A percentile compares a stretch with the other conserved stretches of the same genome.
Evolutionary conservation across 2,797 vertebrate genomes (phyloP).

Genomic region (Gorsachius magnificus): DNA sequence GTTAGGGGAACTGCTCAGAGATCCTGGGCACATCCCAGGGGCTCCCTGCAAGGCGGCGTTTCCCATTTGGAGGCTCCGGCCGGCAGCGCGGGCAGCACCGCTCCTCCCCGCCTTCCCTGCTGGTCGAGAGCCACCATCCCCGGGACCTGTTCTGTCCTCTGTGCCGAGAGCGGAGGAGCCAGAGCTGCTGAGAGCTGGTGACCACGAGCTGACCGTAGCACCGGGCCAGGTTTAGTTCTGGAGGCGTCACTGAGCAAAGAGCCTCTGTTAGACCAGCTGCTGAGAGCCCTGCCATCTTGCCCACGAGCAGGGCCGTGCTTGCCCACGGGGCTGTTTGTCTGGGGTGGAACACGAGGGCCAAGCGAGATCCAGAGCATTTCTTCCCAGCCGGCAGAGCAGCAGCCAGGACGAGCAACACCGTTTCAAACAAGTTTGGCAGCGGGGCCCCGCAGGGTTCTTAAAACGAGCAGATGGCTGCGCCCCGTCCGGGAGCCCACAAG

Average conservation of each 20-base stretch:
- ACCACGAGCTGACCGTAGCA: not conserved
- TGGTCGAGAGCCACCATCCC: fast-evolving
- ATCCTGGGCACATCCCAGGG: not conserved
- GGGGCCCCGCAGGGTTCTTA: not conserved
- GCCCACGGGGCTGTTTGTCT: not conserved
- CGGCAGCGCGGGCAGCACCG: not conserved
- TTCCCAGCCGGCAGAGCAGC: not conserved
- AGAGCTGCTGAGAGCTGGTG: not conserved
- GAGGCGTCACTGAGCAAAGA: not conserved
- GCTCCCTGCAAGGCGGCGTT: fast-evolving
- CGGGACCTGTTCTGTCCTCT: fast-evolving
- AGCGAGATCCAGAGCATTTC: not conserved
- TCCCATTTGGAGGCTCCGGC: not conserved
- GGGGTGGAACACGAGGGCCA: not conserved
- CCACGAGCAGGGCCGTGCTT: not conserved
- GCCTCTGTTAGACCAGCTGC: not conserved
- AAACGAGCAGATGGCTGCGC: not conserved
- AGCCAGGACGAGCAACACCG: fast-evolving
- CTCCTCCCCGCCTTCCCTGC: not conserved
- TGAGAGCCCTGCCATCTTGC: too few species aligned
- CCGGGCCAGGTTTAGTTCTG: not conserved
- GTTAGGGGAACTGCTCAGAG: not conserved
- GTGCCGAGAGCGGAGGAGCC: not conserved
- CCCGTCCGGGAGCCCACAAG: not conserved
- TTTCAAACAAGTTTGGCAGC: not conserved